Base-by-base conservation (phyloP, 2,797 vertebrate species). In the Sebastolobus altivelis region DNA sequence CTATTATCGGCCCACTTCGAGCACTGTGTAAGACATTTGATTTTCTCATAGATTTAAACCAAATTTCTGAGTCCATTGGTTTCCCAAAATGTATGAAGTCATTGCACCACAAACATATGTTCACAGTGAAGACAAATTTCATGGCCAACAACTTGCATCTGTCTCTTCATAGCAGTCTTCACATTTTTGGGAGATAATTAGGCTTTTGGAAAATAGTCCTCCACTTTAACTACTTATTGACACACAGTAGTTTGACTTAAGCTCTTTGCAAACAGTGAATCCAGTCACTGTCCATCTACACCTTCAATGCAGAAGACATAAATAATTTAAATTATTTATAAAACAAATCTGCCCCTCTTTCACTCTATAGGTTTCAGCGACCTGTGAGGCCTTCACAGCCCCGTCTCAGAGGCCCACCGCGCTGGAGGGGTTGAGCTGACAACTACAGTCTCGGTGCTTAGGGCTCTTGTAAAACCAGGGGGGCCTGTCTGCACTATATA, bases 401-500 rank as follows among this genome's bases (percentile, higher is more conserved):
- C 37, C 1, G n/a, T 46, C 71, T 74, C 65, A 76, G 81, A 85
- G 70, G 82, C 68, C 77, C 81, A 20, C 25, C 25, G 75, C 68
- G 71, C 66, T 72, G 68, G 29, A 81, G 77, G 77, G 62, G 65
- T 65, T 82, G 69, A 83, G 77, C 81, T 89, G 86, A 87, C 54
- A 80, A 85, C 74, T 85, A 63, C 76, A 72, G 85, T 74, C 63
- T 65, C 70, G 75, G 76, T 77, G 87, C 72, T 83, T 31, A 61
- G 78, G 72, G 82, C 69, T 78, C 89, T 87, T 93, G 86, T 93
- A 87, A 92, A 93, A 91, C 88, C 82, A 83, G 81, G 75, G 86
- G 82, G 83, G 86, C 83, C 88, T 92, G 88, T 94, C 90, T 90
- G 81, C 86, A 90, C 89, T 77, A 85, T 87, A 88, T 90, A 91